Percentiles rank a stretch among this genome's conserved stretches.
phyloP scores from a whole-genome alignment of 2,888 invertebrate genomes.

The Callyntrura sp. region DNA sequence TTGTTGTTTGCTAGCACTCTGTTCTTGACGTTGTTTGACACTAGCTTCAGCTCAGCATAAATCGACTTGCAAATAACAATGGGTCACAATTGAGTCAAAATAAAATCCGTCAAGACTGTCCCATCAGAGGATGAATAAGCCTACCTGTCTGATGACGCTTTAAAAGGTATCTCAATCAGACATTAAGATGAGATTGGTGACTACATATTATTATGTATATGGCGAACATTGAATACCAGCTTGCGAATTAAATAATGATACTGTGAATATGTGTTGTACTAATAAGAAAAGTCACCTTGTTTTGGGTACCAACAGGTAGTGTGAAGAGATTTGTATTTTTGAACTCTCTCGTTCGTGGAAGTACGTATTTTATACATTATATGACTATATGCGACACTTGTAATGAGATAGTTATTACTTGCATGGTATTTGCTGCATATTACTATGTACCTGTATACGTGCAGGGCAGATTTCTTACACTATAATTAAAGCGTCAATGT shows the following conservation, averaged over 20 bases:
- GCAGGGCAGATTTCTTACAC: not conserved
- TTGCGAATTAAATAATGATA: slow-evolving; percentile 20
- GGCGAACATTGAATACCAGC: slow-evolving; percentile 7
- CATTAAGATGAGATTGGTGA: no score
- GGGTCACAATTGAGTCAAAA: no score
- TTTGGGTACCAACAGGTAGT: not conserved
- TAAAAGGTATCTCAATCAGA: slow-evolving; percentile 2
- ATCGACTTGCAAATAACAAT: no score
- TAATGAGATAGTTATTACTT: no score
- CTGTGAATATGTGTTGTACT: not conserved
- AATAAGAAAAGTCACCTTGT: slow-evolving; percentile 17
- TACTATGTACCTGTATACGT: not conserved
- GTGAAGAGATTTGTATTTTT: slow-evolving; percentile 43
- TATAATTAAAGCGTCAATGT: slow-evolving; percentile 51
- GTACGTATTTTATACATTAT: no score
- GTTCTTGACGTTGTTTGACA: no score
- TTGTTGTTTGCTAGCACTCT: no score
- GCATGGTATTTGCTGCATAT: not conserved
- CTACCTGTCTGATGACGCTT: not conserved
- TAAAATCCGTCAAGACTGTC: no score
- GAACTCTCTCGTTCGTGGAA: slow-evolving; percentile 5
- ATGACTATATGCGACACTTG: no score
- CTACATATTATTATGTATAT: not conserved
- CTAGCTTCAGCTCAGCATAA: no score
- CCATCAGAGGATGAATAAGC: no score